phyloP scores from a whole-genome alignment of 1,140 invertebrate species.

The Grapholita molesta region DNA sequence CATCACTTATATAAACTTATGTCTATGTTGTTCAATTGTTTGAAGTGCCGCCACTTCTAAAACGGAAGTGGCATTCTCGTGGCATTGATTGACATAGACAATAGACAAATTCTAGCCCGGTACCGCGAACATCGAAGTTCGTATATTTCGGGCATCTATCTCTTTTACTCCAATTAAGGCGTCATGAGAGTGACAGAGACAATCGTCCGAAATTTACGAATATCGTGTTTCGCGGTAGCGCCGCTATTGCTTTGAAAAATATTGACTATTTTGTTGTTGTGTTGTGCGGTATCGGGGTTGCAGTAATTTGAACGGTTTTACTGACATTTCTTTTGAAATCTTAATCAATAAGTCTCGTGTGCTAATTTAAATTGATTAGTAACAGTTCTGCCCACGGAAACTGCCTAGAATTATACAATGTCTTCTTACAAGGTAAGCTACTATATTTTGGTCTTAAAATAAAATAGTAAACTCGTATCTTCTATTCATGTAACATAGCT shows the following conservation, averaged over 20 bases:
- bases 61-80: background rate
- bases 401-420: background rate
- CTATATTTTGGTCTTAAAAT: background rate
- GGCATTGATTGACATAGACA: too few species aligned
- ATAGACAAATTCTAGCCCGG: too few species aligned
- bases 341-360: background rate
- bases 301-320: background rate
- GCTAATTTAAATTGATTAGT: background rate
- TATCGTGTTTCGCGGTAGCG: too few species aligned
- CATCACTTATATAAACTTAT: too few species aligned
- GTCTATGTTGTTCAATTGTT: background rate
- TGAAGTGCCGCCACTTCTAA: background rate
- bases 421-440: conserved; percentile 15
- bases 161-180: too few species aligned
- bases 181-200: background rate
- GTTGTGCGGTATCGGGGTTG: background rate
- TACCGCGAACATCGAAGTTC: too few species aligned
- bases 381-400: background rate
- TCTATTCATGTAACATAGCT: background rate
- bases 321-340: background rate
- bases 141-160: too few species aligned
- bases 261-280: conserved; percentile 2
- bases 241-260: background rate
- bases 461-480: background rate
- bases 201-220: too few species aligned